Base-by-base conservation (phyloP, 2,888 invertebrate species). In the Octonoba sinensis region DNA sequence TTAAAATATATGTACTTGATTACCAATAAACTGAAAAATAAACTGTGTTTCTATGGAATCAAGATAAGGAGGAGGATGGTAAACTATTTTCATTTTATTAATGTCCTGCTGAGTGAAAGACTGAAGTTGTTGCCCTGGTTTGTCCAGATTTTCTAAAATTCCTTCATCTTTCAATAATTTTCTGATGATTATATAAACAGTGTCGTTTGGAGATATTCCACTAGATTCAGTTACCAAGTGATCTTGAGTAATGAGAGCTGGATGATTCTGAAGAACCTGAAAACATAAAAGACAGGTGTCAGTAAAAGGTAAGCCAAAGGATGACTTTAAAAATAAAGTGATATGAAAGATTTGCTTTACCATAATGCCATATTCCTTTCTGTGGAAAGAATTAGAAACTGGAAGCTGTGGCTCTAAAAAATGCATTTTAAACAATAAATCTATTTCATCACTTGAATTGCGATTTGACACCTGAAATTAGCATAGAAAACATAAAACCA, bases 231-330 rank as follows among this genome's bases (percentile, higher is more conserved):
- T 47, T 46, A 22, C 46, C 6, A 82, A 46, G 16, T 75, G 81
- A 44, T 74, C 74, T 44, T 46, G 74, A 3, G 74, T 65, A 12
- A 82, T 82, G 0, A 59, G 65, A 6, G 81, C 75, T 27, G 81
- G 74, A 56, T 81, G 79, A 36, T 81, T 73, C 57, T 81, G 79
- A n/a, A 81, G 73, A 18, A 81, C 79, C 79, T 81, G 8, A 15
- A 62, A 3, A 57, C 18, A 36, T 27, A 36, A 36, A 8, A n/a
- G 8, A 8, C 11, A 36, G 36, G 36, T 11, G 11, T 36, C 36
- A 36, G 8, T 8, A 36, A 36, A 36, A 36, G 20, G 20, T 15
- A 20, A 18, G n/a, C 20, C 4, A 54, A 54, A 54, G 54, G n/a
- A 8, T 11, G n/a, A 54, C 16, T 18, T 54, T 8, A 36, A 36